Evolutionary conservation across 2,888 invertebrate species (phyloP).

Genomic region (Tinea trinotella): DNA sequence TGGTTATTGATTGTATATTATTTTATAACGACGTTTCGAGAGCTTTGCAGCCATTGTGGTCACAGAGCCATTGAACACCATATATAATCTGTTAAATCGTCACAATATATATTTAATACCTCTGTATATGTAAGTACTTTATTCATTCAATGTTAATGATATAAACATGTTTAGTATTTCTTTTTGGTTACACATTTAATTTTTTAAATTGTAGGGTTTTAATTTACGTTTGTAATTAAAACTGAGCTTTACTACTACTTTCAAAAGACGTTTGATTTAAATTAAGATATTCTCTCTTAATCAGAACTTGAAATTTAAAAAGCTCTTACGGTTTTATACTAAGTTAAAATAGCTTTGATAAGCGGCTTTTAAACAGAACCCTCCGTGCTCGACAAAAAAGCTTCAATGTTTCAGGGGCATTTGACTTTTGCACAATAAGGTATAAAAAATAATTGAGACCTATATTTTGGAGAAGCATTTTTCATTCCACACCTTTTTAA

Average conservation of each 20-base stretch:
- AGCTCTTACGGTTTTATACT: neutral
- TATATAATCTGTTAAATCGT: too few species aligned
- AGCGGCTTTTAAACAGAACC: neutral
- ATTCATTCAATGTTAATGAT: too few species aligned
- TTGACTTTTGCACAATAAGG: neutral
- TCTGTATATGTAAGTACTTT: too few species aligned
- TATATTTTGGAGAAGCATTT: neutral
- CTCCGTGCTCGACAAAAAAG: neutral
- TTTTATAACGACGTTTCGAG: too few species aligned
- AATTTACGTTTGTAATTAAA: neutral
- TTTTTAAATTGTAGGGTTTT: too few species aligned
- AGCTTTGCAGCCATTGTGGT: too few species aligned
- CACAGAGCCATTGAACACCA: too few species aligned
- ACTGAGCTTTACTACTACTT: neutral
- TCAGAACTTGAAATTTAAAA: neutral
- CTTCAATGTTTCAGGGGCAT: neutral
- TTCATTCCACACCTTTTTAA: neutral
- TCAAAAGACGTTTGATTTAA: neutral
- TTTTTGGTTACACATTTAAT: too few species aligned
- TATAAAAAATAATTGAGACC: neutral
- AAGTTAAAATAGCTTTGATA: slow-evolving; percentile 2
- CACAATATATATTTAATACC: too few species aligned
- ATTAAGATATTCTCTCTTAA: slow-evolving; percentile 6
- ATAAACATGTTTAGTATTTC: too few species aligned
- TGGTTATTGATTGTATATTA: too few species aligned